Conservation (phyloP, 2,888 invertebrate species). For the Aphodius granarius region DNA sequence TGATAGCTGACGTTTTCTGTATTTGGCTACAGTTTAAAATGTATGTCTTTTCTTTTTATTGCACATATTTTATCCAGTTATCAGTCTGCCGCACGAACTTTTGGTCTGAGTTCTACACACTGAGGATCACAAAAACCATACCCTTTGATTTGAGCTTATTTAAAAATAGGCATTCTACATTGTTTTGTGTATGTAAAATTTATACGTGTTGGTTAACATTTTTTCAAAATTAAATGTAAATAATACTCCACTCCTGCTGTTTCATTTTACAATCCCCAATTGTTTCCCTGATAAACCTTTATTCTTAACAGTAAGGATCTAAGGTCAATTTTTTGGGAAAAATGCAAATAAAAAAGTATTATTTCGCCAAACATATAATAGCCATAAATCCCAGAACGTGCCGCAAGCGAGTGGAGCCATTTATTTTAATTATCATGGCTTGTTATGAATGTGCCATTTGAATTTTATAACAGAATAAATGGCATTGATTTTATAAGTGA, state of each 20-base stretch:
- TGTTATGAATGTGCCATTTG: no score
- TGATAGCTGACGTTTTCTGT: not conserved
- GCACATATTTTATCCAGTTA: not conserved
- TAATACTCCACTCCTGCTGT: constrained; percentile 1
- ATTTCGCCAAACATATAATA: no score
- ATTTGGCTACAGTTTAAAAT: constrained; percentile 10
- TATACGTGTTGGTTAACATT: constrained; percentile 25
- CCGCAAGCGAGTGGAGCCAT: no score
- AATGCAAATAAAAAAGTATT: no score
- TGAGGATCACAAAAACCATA: not conserved
- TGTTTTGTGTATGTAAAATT: constrained; percentile 25
- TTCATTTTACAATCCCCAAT: not conserved
- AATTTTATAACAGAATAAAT: no score
- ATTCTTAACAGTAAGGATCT: no score
- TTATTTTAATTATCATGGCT: no score
- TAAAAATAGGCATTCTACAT: not conserved
- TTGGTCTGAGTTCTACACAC: no score
- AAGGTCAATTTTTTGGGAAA: no score
- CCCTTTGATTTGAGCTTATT: not conserved
- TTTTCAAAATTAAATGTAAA: constrained; percentile 30
- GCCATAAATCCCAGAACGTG: no score
- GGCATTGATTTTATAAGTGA: no score
- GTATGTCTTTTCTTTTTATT: not conserved
- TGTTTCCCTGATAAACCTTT: no score
- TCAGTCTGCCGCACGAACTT: not conserved